Base-by-base conservation (phyloP, 2,888 invertebrate genomes). In the Camponotus fellah region DNA sequence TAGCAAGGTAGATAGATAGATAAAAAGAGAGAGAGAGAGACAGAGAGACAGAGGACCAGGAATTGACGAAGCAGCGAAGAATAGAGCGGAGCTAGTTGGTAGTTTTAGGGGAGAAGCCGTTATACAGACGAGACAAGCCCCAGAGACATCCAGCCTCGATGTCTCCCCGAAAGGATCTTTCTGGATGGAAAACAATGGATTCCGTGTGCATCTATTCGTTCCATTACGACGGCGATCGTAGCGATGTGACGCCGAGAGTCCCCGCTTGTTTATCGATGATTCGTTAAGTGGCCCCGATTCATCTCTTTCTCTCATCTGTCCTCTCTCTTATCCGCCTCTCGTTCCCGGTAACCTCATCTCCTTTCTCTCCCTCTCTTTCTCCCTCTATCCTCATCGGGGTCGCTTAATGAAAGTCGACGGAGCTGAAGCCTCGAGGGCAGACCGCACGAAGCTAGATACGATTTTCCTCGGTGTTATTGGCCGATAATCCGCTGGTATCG, bases 191-290 rank as follows among this genome's bases (percentile, higher is more conserved):
- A 93, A 92, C 92, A 93, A 93, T 93, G 90, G 89, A 86, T 83
- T 91, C 88, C 90, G 91, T 92, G 91, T 92, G 91, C 92, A 92
- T 92, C 90, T 82, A 91, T 87, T 87, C 88, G 79, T 88, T 85
- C 91, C 91, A 90, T 93, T 92, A 90, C 87, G 81, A 85, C 86
- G 82, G 69, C 82, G 85, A 84, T 85, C 83, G 80, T 81, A 83
- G 87, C 86, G 88, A 88, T 84, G 85, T 79, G 85, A 90, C 84
- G 86, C 84, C 76, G 85, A 87, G 88, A 82, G 88, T 91, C 86
- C 87, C 88, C 83, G 86, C 88, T 85, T 88, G 88, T 91, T 91
- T 90, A 91, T 92, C 90, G 89, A 87, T 88, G 89, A 89, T 90
- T 91, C 91, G 90, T 91, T 92, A 92, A 93, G 92, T 92, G 91